Evolutionary conservation across 1,140 invertebrate species (phyloP).

Genomic region (Hesperophylax magnus): DNA sequence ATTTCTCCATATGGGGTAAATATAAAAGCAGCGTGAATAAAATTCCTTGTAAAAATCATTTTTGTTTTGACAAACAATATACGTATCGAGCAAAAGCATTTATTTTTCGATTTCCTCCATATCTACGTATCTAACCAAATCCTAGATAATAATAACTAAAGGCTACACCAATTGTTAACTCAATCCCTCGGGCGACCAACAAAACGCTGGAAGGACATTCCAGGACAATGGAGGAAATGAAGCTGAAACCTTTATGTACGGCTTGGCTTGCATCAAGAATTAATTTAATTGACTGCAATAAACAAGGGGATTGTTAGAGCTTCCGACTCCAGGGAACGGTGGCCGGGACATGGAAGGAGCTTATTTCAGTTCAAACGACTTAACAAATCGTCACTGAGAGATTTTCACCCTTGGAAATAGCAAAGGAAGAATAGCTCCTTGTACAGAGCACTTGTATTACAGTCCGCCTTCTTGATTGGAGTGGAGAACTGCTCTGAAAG

Average conservation of each 20-base stretch:
- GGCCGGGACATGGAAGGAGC: not conserved
- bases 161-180: not conserved
- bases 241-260: constrained; percentile 6
- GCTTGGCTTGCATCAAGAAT: constrained; percentile 13
- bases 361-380: constrained; percentile 2
- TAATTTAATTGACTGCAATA: constrained; percentile 34
- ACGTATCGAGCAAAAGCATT: not conserved
- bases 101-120: constrained; percentile 5
- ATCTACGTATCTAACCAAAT: not conserved
- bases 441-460: constrained; percentile 11
- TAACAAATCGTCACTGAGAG: constrained; percentile 18
- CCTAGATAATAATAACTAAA: not conserved
- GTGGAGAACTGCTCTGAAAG: not conserved
- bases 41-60: not conserved
- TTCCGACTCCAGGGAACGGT: not conserved
- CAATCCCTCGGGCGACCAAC: not conserved
- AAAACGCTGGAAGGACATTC: not conserved
- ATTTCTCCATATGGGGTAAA: not conserved
- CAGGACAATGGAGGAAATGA: not conserved
- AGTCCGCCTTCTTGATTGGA: constrained; percentile 8
- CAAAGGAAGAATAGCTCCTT: not conserved
- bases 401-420: not conserved
- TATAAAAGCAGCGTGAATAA: not conserved
- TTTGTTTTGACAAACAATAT: not conserved
- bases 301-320: not conserved